Percentiles rank a stretch among this genome's conserved stretches.
Evolutionary conservation across 1,140 invertebrate species (phyloP).

Genomic region (Stegodyphus dumicola): DNA sequence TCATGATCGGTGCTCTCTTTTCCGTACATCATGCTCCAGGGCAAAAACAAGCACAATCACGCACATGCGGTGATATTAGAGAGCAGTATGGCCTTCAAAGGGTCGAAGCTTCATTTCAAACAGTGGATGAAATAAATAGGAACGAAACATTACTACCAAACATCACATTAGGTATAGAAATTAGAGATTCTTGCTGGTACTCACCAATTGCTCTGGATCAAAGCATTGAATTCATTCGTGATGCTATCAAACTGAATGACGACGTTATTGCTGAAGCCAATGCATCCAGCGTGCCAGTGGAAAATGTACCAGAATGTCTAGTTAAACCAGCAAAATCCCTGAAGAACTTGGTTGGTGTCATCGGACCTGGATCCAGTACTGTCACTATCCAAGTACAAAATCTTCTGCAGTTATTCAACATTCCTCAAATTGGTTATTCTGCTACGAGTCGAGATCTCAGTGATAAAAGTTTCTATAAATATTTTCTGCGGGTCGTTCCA

Average conservation of each 20-base stretch:
- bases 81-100: conserved; percentile 85
- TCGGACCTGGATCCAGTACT: conserved; percentile 78
- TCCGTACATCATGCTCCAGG: conserved; percentile 79
- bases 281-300: not conserved
- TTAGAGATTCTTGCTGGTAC: conserved; percentile 83
- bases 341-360: conserved; percentile 76
- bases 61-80: conserved; percentile 76
- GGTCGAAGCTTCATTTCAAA: conserved; percentile 76
- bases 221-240: conserved; percentile 79
- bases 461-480: conserved; percentile 81
- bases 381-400: conserved; percentile 83
- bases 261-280: conserved; percentile 35
- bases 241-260: conserved; percentile 73
- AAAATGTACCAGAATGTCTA: conserved; percentile 59
- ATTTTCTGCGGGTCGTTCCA: conserved; percentile 84
- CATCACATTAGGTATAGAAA: conserved; percentile 80
- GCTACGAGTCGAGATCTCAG: conserved; percentile 82
- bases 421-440: conserved; percentile 86
- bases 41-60: conserved; percentile 70
- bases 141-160: conserved; percentile 70
- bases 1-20: conserved; percentile 80
- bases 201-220: conserved; percentile 81
- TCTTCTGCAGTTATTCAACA: conserved; percentile 82
- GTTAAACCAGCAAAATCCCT: conserved; percentile 66
- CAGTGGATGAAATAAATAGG: conserved; percentile 73